Evolutionary conservation across 2,797 vertebrate species (phyloP).

Genomic region (Synanceia verrucosa): DNA sequence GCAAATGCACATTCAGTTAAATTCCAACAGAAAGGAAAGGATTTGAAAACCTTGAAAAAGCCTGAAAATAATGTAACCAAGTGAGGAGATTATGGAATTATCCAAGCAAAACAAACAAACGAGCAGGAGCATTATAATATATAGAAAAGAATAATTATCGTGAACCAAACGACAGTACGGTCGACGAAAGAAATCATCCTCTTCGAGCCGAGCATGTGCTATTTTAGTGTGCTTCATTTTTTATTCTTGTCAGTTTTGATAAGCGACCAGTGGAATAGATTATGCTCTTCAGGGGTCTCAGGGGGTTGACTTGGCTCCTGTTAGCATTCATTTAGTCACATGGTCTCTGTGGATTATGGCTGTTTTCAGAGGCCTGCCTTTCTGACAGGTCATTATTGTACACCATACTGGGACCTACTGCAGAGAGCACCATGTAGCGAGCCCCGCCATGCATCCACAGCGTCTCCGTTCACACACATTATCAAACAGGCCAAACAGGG

Average conservation of each 20-base stretch:
- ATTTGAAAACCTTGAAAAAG: neutral
- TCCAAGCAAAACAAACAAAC: neutral
- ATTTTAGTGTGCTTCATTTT: constrained; percentile 33
- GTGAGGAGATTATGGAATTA: neutral
- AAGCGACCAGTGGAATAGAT: constrained; percentile 82
- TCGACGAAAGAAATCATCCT: neutral
- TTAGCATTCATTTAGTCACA: constrained; percentile 84
- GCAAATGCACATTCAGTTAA: neutral
- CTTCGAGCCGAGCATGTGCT: constrained; percentile 20
- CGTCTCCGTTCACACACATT: neutral
- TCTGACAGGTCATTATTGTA: constrained; percentile 90
- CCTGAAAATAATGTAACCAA: neutral
- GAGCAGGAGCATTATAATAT: neutral
- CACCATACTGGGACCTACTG: constrained; percentile 81
- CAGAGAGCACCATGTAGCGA: constrained; percentile 45
- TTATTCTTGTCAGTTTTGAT: constrained; percentile 72
- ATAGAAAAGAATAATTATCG: constrained; percentile 15
- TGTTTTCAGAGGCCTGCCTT: constrained; percentile 81
- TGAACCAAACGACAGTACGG: neutral
- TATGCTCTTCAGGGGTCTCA: constrained; percentile 71
- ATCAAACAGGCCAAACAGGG: constrained; percentile 40
- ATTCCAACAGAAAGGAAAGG: neutral
- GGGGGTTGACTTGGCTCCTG: constrained; percentile 75
- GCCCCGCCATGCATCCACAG: constrained; percentile 23
- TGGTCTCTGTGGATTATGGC: constrained; percentile 85